A percentile compares a stretch with the other conserved stretches of the same genome.
Evolutionary conservation across 2,113 vertebrate genomes (phyloP).

Genomic region (Boleophthalmus pectinirostris): DNA sequence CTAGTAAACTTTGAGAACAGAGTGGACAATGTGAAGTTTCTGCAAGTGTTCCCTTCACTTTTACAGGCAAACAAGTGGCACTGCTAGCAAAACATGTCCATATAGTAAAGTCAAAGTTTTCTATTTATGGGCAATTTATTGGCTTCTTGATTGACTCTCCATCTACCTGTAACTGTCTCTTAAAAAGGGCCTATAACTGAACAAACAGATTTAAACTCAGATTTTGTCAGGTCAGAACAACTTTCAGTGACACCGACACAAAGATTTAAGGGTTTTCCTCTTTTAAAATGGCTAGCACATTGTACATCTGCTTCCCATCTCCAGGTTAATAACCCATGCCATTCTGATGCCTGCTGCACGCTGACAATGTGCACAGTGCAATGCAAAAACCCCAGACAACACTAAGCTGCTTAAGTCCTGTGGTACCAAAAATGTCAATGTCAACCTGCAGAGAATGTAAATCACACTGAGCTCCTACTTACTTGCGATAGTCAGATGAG

Average conservation of each 20-base stretch:
- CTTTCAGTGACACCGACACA: slow-evolving; percentile 78
- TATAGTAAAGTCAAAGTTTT: background rate
- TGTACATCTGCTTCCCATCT: slow-evolving; percentile 60
- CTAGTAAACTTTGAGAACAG: slow-evolving; percentile 32
- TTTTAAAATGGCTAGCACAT: slow-evolving; percentile 1
- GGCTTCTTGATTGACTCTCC: slow-evolving; percentile 56
- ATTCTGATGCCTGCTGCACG: slow-evolving; percentile 37
- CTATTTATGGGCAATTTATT: slow-evolving; percentile 65
- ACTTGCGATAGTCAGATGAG: slow-evolving; percentile 90
- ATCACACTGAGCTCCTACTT: slow-evolving; percentile 70
- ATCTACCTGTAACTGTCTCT: slow-evolving; percentile 49
- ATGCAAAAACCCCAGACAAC: slow-evolving; percentile 18
- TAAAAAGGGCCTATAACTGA: slow-evolving; percentile 58
- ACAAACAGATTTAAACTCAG: slow-evolving; percentile 50
- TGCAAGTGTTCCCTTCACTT: slow-evolving; percentile 15
- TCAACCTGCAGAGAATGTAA: background rate
- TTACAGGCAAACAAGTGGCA: background rate
- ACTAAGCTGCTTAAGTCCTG: slow-evolving; percentile 10
- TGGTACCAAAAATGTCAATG: slow-evolving; percentile 6
- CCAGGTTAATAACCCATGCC: slow-evolving; percentile 56
- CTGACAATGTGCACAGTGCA: slow-evolving; percentile 30
- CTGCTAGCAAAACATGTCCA: slow-evolving; percentile 28
- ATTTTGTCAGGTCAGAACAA: slow-evolving; percentile 41
- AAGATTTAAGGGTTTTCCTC: slow-evolving; percentile 47
- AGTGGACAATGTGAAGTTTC: slow-evolving; percentile 25